Base-by-base conservation (phyloP, 1,140 invertebrate species). In the Habropoda laboriosa region DNA sequence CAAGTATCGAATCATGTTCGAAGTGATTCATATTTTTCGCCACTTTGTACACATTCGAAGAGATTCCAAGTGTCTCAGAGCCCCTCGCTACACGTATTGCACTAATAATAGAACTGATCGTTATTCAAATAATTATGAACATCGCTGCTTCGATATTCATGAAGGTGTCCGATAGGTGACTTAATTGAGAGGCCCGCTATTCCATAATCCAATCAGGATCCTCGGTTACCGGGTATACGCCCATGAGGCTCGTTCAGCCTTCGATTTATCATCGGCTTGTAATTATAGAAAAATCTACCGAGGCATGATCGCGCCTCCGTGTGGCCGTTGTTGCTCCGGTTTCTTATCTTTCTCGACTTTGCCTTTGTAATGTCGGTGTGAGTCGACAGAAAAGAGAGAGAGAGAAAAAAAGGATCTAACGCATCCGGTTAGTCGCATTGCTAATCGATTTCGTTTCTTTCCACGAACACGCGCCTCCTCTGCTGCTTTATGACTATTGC, bases 131-230 rank as follows among this genome's bases (percentile, higher is more conserved):
- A 51, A 24, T 53, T n/a, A 32, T 0, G 21, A 64, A 16, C 30
- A n/a, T 3, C 2, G 24, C 5, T 66, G 8, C 45, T 4, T 47
- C 12, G 21, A 24, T 21, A 7, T n/a, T 32, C 24, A 21, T 32
- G n/a, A 38, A 47, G 7, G 40, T 38, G 40, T 3, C 5, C 0
- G 6, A 0, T 16, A 27, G 74, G 27, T 42, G 51, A 58, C 40
- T 66, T 71, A 72, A 70, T 70, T 3, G 60, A 61, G 77, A 64
- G 83, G 83, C 66, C n/a, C 42, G 81, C 16, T 83, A 67, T 38
- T 80, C 66, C 35, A 40, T 67, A 2, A n/a, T 68, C 83, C 83
- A 84, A 84, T 85, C 77, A 32, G 66, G 7, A 72, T 74, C n/a
- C 47, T 32, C 53, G 63, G 16, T 16, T 63, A 21, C 24, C 32